Evolutionary conservation across 2,797 vertebrate genomes (phyloP), one percentile per base, ranked within the genome.

Genomic region (Podarcis siculus): DNA sequence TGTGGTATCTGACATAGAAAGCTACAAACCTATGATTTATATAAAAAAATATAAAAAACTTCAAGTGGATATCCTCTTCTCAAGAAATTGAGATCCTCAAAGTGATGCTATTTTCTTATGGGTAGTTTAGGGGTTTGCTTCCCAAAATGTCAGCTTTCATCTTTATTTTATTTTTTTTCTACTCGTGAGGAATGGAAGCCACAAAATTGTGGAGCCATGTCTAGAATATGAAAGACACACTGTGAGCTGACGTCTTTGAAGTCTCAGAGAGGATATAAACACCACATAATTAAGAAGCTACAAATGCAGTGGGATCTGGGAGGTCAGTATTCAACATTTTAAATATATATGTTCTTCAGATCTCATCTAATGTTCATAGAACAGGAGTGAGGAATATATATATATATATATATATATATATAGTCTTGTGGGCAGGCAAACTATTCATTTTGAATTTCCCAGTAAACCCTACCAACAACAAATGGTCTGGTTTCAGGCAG

Each of bases 91-190:
- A 89, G 89, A 86, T 49, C 72, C 93, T 86, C 88, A 82, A 73
- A 3, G 35, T 55, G 85, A 86, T 89, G 85, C 35, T 81, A 88
- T 75, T 87, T 92, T 92, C 87, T 92, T 95, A 91, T 85, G 80
- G 86, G 32, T 83, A 73, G 77, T 86, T 91, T 83, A 78, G 87
- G 83, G 88, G 90, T 93, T 87, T 81, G 71, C 86, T 86, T 92
- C 95, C 83, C 12, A 75, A 90, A 79, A 82, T 87, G 82, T 89
- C n/a, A 66, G 81, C 95, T 97, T 96, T 97, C 90, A 95, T 96
- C 93, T 93, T 82, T 73, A n/a, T 86, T 86, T 35, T 35, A 19
- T n/a, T 37, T 35, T 58, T 58, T 37, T 21, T 49, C 66, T 27
- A 87, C 89, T 27, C 55, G 49, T 19, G 87, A 94, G 89, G 72